Conservation (phyloP, 1,140 invertebrate genomes). For the Melitaea cinxia region DNA sequence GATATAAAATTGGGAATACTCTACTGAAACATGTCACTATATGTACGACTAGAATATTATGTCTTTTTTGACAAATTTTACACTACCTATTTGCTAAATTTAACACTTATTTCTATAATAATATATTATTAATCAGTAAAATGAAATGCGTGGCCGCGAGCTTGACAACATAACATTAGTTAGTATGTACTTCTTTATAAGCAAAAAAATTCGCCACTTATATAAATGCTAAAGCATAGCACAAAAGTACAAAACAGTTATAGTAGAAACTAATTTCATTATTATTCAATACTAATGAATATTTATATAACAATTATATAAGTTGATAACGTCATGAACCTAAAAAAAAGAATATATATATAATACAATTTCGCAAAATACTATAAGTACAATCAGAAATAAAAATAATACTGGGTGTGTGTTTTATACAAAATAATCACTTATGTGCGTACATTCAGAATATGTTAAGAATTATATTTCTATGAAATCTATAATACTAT, state of each 20-base stretch:
- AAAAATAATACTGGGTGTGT: not conserved
- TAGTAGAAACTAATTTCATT: not conserved
- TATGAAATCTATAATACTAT: not conserved
- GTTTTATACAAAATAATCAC: not conserved
- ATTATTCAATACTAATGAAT: too few relatives aligned
- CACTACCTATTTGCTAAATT: constrained; percentile 16
- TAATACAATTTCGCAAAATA: not conserved
- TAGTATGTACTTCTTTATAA: not conserved
- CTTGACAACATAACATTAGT: not conserved
- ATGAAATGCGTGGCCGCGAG: not conserved
- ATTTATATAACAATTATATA: not conserved
- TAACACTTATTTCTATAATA: constrained; percentile 22
- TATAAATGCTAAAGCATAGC: too few relatives aligned
- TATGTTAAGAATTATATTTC: not conserved
- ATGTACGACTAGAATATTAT: constrained; percentile 39
- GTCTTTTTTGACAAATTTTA: constrained; percentile 22
- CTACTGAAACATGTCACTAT: constrained; percentile 27
- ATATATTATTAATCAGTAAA: constrained; percentile 7
- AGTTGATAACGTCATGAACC: too few relatives aligned
- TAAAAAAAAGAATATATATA: not conserved
- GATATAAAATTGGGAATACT: constrained; percentile 31
- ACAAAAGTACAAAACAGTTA: not conserved
- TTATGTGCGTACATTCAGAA: constrained; percentile 1
- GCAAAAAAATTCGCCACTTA: too few relatives aligned
- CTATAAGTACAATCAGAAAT: not conserved